Conservation (phyloP, 2,113 vertebrate species). For the Alexandromys fortis region DNA sequence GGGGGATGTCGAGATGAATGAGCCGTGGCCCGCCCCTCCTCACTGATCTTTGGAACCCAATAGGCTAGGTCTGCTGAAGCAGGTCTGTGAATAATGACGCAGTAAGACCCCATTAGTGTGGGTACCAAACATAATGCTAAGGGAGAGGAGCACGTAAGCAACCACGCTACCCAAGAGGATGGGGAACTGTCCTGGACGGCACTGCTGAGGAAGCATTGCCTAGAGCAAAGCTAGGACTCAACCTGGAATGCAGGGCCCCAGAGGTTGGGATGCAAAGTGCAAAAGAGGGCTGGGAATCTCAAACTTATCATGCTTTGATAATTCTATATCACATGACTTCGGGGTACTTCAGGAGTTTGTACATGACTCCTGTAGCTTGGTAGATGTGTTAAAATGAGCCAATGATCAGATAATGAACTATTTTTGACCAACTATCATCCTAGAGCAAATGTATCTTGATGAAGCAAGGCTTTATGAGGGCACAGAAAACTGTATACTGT, state of each 20-base stretch:
- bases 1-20: not conserved
- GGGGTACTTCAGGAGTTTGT: not conserved
- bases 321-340: not conserved
- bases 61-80: not conserved
- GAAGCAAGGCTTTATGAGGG: no score
- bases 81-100: not conserved
- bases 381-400: not conserved
- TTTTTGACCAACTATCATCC: not conserved
- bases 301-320: not conserved
- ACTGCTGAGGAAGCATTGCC: not conserved
- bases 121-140: not conserved
- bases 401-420: not conserved
- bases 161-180: not conserved
- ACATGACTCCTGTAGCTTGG: not conserved
- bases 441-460: not conserved
- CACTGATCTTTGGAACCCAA: not conserved
- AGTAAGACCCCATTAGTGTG: not conserved
- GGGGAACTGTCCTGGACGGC: not conserved
- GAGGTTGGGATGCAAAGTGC: no score
- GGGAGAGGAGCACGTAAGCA: not conserved
- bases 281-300: not conserved
- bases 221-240: not conserved
- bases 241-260: not conserved
- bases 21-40: no score
- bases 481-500: not conserved